A percentile compares a stretch with the other conserved stretches of the same genome.
These are phyloP conservation scores for Platycheirus rosarum DNA, from an alignment of 2,888 invertebrate species.

Conservation along the genomic window DNA sequence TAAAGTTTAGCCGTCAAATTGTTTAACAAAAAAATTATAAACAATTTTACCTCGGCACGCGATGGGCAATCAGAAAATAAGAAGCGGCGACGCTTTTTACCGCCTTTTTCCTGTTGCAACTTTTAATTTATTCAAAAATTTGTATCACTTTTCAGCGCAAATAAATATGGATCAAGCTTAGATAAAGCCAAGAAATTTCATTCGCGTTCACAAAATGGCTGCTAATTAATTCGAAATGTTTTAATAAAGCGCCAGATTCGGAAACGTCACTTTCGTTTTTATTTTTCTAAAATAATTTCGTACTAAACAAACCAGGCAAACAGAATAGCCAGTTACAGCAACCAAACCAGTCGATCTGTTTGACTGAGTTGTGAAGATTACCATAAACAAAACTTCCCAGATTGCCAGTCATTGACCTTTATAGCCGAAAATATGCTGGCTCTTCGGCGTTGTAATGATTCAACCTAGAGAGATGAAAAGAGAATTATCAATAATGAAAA, in stretches of 20 bases:
- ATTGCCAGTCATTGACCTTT: slow-evolving; percentile 41
- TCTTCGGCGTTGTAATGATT: no score
- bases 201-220: slow-evolving; percentile 6
- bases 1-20: slow-evolving; percentile 53
- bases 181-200: slow-evolving; percentile 12
- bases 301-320: slow-evolving; percentile 66
- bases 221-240: not conserved
- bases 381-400: slow-evolving; percentile 2
- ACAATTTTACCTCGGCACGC: slow-evolving; percentile 56
- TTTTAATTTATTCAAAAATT: not conserved
- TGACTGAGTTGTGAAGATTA: not conserved
- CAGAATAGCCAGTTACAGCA: slow-evolving; percentile 29
- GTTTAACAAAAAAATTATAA: slow-evolving; percentile 65
- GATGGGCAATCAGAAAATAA: slow-evolving; percentile 55
- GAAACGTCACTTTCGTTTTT: slow-evolving; percentile 68
- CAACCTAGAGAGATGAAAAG: no score
- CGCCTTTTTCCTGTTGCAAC: slow-evolving; percentile 6
- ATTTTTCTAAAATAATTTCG: slow-evolving; percentile 72
- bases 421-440: slow-evolving; percentile 39
- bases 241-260: slow-evolving; percentile 29
- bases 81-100: not conserved
- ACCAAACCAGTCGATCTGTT: no score
- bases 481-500: no score
- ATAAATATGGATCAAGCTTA: slow-evolving; percentile 7
- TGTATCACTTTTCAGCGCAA: not conserved